A percentile compares a stretch with the other conserved stretches of the same genome.
These are phyloP conservation scores for Menidia menidia DNA, from an alignment of 2,797 vertebrate genomes.

Conservation along the genomic window DNA sequence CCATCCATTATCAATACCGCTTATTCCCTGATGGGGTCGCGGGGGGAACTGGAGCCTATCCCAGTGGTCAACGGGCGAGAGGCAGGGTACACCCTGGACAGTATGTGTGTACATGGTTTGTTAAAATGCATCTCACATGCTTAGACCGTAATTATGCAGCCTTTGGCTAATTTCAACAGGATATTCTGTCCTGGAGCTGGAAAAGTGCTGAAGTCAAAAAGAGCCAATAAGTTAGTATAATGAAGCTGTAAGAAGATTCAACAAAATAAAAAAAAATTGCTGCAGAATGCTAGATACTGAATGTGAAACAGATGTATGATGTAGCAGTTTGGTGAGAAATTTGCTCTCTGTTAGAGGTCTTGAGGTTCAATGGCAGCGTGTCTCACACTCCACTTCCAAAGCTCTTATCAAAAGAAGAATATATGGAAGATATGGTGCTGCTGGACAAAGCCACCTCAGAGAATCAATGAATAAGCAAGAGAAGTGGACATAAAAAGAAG, in stretches of 20 bases:
- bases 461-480: no score
- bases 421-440: not conserved
- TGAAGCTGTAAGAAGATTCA: not conserved
- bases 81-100: no score
- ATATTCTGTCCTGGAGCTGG: constrained; percentile 5
- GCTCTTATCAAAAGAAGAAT: not conserved
- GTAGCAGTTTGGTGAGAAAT: constrained; percentile 39
- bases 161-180: not conserved
- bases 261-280: not conserved
- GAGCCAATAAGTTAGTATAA: constrained; percentile 12
- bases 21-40: no score
- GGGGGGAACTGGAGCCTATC: no score
- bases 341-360: constrained; percentile 17
- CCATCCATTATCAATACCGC: no score
- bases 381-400: not conserved
- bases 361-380: constrained; percentile 1
- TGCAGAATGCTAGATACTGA: constrained; percentile 35
- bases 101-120: not conserved
- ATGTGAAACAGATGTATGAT: constrained; percentile 61
- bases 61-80: no score
- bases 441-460: no score
- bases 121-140: not conserved
- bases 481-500: no score
- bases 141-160: not conserved
- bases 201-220: constrained; percentile 10